These are phyloP conservation scores for Zaprionus obscuricornis DNA, from an alignment of 2,888 invertebrate genomes.

Conservation along the genomic window DNA sequence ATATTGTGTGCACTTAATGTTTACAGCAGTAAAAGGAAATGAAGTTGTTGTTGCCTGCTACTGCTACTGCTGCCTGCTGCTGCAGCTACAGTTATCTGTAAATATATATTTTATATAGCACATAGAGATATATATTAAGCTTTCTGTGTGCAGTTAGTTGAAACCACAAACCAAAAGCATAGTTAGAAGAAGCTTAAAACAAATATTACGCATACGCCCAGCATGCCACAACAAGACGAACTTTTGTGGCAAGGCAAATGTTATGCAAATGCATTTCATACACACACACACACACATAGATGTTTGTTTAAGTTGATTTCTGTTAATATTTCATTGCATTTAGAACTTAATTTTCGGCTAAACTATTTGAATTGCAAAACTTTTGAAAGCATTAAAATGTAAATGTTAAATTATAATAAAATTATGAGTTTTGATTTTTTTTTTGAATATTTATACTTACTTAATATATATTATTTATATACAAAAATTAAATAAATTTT, in stretches of 20 bases:
- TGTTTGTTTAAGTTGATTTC: slow-evolving; percentile 1
- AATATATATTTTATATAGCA: too few relatives aligned
- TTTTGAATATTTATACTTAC: slow-evolving; percentile 32
- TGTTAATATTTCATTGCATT: slow-evolving; percentile 51
- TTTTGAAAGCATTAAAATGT: too few relatives aligned
- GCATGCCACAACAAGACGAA: slow-evolving; percentile 24
- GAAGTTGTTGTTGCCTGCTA: too few relatives aligned
- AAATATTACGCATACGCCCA: slow-evolving; percentile 54
- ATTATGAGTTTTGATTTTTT: neutral
- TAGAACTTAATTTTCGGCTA: slow-evolving; percentile 52
- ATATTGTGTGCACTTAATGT: too few relatives aligned
- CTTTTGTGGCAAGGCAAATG: slow-evolving; percentile 38
- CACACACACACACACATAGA: neutral
- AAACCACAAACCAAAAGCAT: neutral
- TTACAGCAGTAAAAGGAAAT: too few relatives aligned
- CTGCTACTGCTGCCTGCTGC: too few relatives aligned
- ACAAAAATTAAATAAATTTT: slow-evolving; percentile 16
- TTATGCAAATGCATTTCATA: slow-evolving; percentile 38
- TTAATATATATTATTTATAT: slow-evolving; percentile 4
- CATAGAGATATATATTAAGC: too few relatives aligned
- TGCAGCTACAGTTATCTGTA: too few relatives aligned
- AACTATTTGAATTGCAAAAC: slow-evolving; percentile 48
- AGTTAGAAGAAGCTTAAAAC: slow-evolving; percentile 6
- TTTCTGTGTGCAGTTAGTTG: slow-evolving; percentile 27
- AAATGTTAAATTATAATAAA: slow-evolving; percentile 12